Base-by-base conservation (phyloP, 2,797 vertebrate genomes). In the Hapalemur alaotrensis region DNA sequence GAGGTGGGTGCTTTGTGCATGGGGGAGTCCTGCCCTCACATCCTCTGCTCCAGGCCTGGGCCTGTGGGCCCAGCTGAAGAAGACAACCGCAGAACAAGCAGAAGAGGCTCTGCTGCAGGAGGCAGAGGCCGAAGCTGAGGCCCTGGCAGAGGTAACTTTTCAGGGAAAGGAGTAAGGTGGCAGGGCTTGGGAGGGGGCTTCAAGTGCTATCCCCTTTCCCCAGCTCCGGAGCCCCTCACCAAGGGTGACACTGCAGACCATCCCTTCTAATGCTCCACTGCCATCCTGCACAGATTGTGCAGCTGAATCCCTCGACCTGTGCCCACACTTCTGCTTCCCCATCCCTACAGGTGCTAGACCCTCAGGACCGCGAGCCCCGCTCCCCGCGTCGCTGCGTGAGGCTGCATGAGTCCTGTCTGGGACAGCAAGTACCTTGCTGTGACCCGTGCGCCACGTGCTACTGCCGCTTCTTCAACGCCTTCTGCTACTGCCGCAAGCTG, bases 401-500 rank as follows among this genome's bases (percentile, higher is more conserved):
- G 28, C 97, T 99, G 48, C 99, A 99, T 90, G 99, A 99, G 93
- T 99, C 98, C 96, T 99, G 99, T 97, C 98, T 99, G 0, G 98
- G 98, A n/a, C 98, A 99, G 1, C 92, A 98, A 80, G 97, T 99
- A 13, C 98, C 98, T 4, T 99, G 99, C 98, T 99, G 99, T 0
- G 99, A 99, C 96, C 99, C 99, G 28, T 99, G 99, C 0, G 99
- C 99, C 93, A 99, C 99, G 67, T 99, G 99, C 98, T 99, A 99
- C 98, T 99, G 99, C 97, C 99, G 99, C 76, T 99, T 99, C 98
- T 99, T 99, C 98, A 99, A 99, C 8, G 99, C 99, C 94, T 99
- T 99, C 98, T 99, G 99, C 95, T 99, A 99, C 98, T 99, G 99
- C 98, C 98, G 99, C 98, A 99, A 99, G 98, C 99, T 99, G 96